Evolutionary conservation across 2,797 vertebrate species (phyloP).

Genomic region (Fistularia commersonii): DNA sequence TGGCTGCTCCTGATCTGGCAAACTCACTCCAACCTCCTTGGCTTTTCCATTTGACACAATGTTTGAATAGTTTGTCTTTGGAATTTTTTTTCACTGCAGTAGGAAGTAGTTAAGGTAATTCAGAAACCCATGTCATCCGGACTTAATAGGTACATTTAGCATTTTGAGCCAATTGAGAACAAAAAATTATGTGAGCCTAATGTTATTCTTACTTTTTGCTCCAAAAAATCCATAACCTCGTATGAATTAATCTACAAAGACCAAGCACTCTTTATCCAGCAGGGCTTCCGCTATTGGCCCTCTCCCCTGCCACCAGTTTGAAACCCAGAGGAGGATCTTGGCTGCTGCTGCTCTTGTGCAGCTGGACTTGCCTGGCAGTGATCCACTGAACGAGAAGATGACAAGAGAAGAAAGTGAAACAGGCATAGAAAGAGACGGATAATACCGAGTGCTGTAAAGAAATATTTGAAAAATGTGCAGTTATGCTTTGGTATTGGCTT

Average conservation of each 20-base stretch:
- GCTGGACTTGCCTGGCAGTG: slow-evolving; percentile 50
- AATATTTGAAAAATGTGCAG: neutral
- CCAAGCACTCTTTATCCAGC: slow-evolving; percentile 47
- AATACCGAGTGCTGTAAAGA: slow-evolving; percentile 8
- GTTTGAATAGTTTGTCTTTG: too few relatives aligned
- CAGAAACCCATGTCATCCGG: too few relatives aligned
- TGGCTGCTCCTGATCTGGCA: slow-evolving; percentile 37
- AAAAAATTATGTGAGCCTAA: too few relatives aligned
- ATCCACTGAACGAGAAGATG: slow-evolving; percentile 36
- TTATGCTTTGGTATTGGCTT: slow-evolving; percentile 2
- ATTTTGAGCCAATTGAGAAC: too few relatives aligned
- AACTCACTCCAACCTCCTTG: slow-evolving; percentile 15
- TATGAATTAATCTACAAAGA: slow-evolving; percentile 39
- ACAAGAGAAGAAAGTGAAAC: slow-evolving; percentile 24
- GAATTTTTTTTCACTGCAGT: too few relatives aligned
- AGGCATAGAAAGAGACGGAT: slow-evolving; percentile 28
- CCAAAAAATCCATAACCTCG: slow-evolving; percentile 33
- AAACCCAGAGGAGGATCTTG: slow-evolving; percentile 54
- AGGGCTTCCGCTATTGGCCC: slow-evolving; percentile 41
- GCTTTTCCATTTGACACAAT: slow-evolving; percentile 6
- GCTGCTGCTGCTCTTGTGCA: slow-evolving; percentile 48
- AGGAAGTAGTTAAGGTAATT: too few relatives aligned
- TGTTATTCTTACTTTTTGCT: slow-evolving; percentile 5
- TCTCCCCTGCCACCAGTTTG: slow-evolving; percentile 33
- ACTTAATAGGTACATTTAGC: too few relatives aligned